Percentiles rank a stretch among this genome's conserved stretches.
Conservation (phyloP, 2,113 vertebrate species). For the Sander lucioperca region DNA sequence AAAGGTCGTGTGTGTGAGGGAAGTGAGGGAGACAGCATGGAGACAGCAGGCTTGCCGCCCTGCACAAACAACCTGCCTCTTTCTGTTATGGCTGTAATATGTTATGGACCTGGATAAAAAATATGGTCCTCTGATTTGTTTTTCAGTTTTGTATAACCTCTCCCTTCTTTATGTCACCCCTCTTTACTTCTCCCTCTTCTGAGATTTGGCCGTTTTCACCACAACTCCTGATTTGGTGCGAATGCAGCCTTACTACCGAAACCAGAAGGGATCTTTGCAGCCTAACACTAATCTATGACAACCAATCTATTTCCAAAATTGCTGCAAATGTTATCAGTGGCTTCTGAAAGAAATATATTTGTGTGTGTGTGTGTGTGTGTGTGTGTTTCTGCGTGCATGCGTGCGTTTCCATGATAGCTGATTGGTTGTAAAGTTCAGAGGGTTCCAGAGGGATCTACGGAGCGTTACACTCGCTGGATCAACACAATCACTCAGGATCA, state of each 20-base stretch:
- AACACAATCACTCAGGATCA: conserved; percentile 89
- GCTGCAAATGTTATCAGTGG: not conserved
- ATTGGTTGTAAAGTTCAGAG: conserved; percentile 91
- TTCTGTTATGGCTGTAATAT: conserved; percentile 45
- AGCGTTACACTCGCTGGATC: conserved; percentile 96
- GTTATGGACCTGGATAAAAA: conserved; percentile 30
- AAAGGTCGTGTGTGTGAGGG: conserved; percentile 72
- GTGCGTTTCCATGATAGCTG: conserved; percentile 83
- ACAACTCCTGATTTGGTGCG: too few species aligned
- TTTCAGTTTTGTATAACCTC: not conserved
- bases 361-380: conserved; percentile 21
- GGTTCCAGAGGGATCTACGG: conserved; percentile 89
- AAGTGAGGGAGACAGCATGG: conserved; percentile 67
- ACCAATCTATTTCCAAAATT: not conserved
- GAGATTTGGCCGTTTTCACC: not conserved
- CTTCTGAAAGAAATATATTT: not conserved
- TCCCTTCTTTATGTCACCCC: not conserved
- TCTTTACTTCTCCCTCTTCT: not conserved
- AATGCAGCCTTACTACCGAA: not conserved
- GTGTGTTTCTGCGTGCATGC: conserved; percentile 25
- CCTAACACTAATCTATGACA: not conserved
- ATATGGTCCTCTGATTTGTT: not conserved
- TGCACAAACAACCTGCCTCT: conserved; percentile 65
- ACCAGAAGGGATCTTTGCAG: not conserved
- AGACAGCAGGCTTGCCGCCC: conserved; percentile 72